Evolutionary conservation across 2,888 invertebrate species (phyloP), one percentile per base, ranked within the genome.

Genomic region (Acrobasis repandana): DNA sequence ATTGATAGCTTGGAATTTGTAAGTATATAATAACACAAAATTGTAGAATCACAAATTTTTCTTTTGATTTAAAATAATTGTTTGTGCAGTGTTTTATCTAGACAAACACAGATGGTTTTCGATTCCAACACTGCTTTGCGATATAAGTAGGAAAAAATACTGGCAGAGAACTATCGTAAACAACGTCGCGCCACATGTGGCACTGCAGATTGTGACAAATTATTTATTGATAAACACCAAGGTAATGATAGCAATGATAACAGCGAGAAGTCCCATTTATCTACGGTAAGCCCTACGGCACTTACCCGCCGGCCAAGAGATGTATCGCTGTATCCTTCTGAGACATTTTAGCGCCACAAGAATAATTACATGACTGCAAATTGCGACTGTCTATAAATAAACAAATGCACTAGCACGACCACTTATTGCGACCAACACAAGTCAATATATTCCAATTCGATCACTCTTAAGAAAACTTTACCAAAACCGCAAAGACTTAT

Each of bases 281-380:
- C 62, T 66, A 63, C 63, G 61, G 20, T 20, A 38, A 49, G n/a
- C 16, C 38, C 36, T 36, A 51, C 6, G 61, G 62, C 61, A 95
- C 97, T 95, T 94, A 98, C 98, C 98, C 98, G 94, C 98, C 98
- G 87, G 98, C 98, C 78, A 98, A 93, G 80, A 98, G 95, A 93
- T 98, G 98, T 92, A 98, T 97, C 75, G 98, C 94, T 73, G 97
- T 97, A 93, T 98, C 97, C 89, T 94, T 94, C 88, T 96, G 95
- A 93, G 94, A 94, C 95, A 95, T 95, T 84, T 83, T 90, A 86
- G 77, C 82, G 82, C 80, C 84, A 80, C 85, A 80, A 73, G 69
- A 75, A 77, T 83, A 86, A 86, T 91, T 90, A 93, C 92, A 93
- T 93, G 86, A 87, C 90, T 90, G 87, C 84, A 84, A 88, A 86